Evolutionary conservation across 2,797 vertebrate genomes (phyloP).

Genomic region (Sebastes wilsoni): DNA sequence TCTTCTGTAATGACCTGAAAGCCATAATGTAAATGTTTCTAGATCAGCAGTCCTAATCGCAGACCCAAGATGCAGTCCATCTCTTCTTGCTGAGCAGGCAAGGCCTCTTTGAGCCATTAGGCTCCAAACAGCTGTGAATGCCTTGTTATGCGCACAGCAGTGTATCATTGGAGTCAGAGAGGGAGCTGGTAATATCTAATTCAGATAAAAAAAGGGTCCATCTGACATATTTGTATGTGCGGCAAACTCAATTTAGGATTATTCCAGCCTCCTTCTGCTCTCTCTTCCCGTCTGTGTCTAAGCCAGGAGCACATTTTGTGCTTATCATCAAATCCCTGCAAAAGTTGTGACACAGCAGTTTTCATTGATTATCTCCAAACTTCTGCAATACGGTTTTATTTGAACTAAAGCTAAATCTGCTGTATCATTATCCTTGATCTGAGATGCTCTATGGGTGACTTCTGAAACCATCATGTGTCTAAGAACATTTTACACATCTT

Average conservation of each 20-base stretch:
- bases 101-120: slow-evolving; percentile 62
- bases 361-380: slow-evolving; percentile 37
- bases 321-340: slow-evolving; percentile 23
- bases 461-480: background rate
- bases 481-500: slow-evolving; percentile 3
- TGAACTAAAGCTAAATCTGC: slow-evolving; percentile 3
- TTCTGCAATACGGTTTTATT: slow-evolving; percentile 29
- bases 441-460: background rate
- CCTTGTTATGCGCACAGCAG: slow-evolving; percentile 47
- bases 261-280: background rate
- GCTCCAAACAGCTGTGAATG: slow-evolving; percentile 63
- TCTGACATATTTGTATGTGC: slow-evolving; percentile 22
- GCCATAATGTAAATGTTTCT: slow-evolving; percentile 59
- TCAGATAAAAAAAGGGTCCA: slow-evolving; percentile 29
- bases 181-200: slow-evolving; percentile 45
- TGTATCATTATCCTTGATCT: slow-evolving; percentile 12
- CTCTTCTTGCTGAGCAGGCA: slow-evolving; percentile 67
- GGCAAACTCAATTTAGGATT: slow-evolving; percentile 38
- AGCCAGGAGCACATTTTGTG: slow-evolving; percentile 23
- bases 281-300: slow-evolving; percentile 4
- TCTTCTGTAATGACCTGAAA: slow-evolving; percentile 52
- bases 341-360: slow-evolving; percentile 37
- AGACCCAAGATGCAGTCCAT: slow-evolving; percentile 43
- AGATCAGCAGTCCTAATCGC: slow-evolving; percentile 62
- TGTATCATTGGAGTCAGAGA: slow-evolving; percentile 38